Evolutionary conservation across 1,140 invertebrate species (phyloP).

Genomic region (Conus betulinus): DNA sequence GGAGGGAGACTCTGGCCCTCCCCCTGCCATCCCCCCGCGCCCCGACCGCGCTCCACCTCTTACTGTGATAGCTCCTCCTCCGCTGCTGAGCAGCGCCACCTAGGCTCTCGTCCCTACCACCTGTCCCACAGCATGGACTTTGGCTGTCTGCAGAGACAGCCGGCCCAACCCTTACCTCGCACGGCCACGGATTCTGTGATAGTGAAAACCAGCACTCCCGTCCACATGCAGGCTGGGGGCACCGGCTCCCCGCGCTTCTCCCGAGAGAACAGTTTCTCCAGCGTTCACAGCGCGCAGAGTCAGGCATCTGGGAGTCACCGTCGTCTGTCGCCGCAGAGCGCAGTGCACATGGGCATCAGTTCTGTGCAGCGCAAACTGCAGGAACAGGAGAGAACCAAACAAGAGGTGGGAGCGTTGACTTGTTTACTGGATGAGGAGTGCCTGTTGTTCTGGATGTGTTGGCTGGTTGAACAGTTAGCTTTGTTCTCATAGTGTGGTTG

Average conservation of each 20-base stretch:
- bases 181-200: constrained; percentile 70
- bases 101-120: constrained; percentile 50
- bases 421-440: not conserved
- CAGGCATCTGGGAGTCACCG: constrained; percentile 38
- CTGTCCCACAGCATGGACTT: constrained; percentile 69
- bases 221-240: constrained; percentile 45
- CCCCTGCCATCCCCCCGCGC: constrained; percentile 32
- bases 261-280: constrained; percentile 56
- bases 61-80: constrained; percentile 42
- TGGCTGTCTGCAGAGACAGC: constrained; percentile 47
- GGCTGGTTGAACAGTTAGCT: too few species aligned
- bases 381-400: constrained; percentile 71
- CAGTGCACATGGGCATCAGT: constrained; percentile 70
- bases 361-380: constrained; percentile 69
- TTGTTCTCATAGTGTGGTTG: not conserved
- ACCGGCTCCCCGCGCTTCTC: constrained; percentile 42
- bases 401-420: constrained; percentile 58
- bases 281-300: constrained; percentile 29
- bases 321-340: constrained; percentile 63
- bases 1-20: not conserved
- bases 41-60: constrained; percentile 33
- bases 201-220: constrained; percentile 53
- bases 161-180: constrained; percentile 58
- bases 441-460: too few species aligned
- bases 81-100: constrained; percentile 16